Base-by-base conservation (phyloP, 2,888 invertebrate genomes). In the Glyphotaelius pellucidus region DNA sequence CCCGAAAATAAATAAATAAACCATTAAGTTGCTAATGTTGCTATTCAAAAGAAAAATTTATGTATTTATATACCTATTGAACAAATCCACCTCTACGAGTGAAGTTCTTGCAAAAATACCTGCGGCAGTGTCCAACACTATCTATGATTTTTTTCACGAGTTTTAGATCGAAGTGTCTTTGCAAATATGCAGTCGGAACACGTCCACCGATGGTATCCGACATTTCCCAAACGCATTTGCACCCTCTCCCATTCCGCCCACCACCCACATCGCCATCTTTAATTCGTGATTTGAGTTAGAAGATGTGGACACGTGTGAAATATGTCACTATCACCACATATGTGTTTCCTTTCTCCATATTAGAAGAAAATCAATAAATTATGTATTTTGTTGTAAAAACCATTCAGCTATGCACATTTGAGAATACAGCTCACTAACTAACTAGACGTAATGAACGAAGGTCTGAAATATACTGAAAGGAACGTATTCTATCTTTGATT, bases 201-300 rank as follows among this genome's bases (percentile, higher is more conserved):
- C 88, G 88, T 89, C 79, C 88, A 35, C 85, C 30, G 67, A 67
- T 67, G 67, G 67, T 67, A 67, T 67, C 67, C 67, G 25, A 67
- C 2, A n/a, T 67, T 67, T 67, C 67, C 9, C 25, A n/a, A 83
- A 83, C 83, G 83, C 83, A 83, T 38, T 83, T 83, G 35, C 83
- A 35, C 30, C 42, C 86, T 42, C 86, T 32, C n/a, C 3, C n/a
- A 2, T 79, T 25, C 52, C 86, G 31, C 3, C 67, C 31, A 86
- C 31, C 15, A 42, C 86, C 42, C 38, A 42, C 86, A 42, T 47
- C 88, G 88, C 88, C 88, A 89, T 89, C 80, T 89, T 89, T 89
- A 89, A 89, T 89, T 89, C 88, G 88, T 89, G 88, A 89, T 89
- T 89, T 89, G 88, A 79, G 79, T 89, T 25, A 79, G 88, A 89